Base-by-base conservation (phyloP, 2,888 invertebrate species). In the Onthophagus sagittarius region DNA sequence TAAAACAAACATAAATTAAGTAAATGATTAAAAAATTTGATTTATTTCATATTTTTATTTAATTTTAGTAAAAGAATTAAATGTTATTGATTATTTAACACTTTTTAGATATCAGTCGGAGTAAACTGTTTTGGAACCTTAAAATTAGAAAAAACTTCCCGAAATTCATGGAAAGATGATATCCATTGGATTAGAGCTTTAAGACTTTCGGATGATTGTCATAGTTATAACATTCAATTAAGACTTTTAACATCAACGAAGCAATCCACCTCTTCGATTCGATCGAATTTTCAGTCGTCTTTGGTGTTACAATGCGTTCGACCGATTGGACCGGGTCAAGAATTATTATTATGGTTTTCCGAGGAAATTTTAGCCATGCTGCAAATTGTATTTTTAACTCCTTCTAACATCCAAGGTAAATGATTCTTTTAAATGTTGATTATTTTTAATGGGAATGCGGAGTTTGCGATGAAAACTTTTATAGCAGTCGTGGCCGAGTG, bases 401-500 rank as follows among this genome's bases (percentile, higher is more conserved):
- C 94, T 0, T 86, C 86, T 3, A 94, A 97, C 82, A 95, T 97
- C 76, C 89, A 90, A 89, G 94, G 95, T 95, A 84, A 83, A 39
- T 31, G 9, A 9, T 15, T 13, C 14, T 23, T 23, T 23, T 23
- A 23, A 23, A 23, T 23, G 3, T 23, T 23, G 3, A 23, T 23
- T 3, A 2, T 23, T 53, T 11, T 53, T 53, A 53, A 53, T 9
- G 39, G 11, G 39, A 53, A 7, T 53, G 39, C 11, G 39, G 39
- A 53, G 11, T 53, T 53, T 53, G 11, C 9, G 5, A 2, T 53
- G 2, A 53, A 53, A 53, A 53, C 1, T 33, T 70, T 33, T 32
- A n/a, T 33, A 86, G 92, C 92, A 92, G 92, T 90, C 91, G 91
- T 92, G 92, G 92, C 92, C 92, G 92, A 92, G 92, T 91, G 92